phyloP scores from a whole-genome alignment of 2,113 vertebrate genomes.

The Atherinomorus stipes region DNA sequence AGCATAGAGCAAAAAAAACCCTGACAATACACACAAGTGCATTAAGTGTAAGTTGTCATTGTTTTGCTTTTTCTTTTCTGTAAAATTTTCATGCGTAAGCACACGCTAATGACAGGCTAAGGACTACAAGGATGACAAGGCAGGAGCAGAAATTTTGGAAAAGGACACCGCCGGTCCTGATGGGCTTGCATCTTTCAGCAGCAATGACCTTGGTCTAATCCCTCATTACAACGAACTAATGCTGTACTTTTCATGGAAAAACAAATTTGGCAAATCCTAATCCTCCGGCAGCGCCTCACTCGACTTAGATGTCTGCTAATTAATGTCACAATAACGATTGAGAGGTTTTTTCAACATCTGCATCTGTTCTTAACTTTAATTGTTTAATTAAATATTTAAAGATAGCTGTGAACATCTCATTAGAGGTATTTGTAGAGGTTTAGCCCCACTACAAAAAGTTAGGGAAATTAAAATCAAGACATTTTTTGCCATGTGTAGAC shows the following conservation, averaged over 20 bases:
- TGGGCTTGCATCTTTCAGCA: constrained; percentile 59
- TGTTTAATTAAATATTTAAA: constrained; percentile 35
- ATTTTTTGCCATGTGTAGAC: not conserved
- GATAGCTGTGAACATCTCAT: constrained; percentile 16
- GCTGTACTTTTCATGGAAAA: constrained; percentile 56
- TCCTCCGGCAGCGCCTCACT: constrained; percentile 49
- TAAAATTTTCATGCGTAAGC: constrained; percentile 28
- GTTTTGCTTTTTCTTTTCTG: constrained; percentile 17
- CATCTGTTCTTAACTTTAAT: constrained; percentile 30
- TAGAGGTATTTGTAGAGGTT: constrained; percentile 15
- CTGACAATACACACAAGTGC: constrained; percentile 15
- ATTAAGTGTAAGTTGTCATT: constrained; percentile 12
- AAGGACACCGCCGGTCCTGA: constrained; percentile 55
- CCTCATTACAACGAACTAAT: constrained; percentile 70
- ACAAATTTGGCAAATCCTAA: constrained; percentile 60
- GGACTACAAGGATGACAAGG: constrained; percentile 37
- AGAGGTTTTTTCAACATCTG: constrained; percentile 64
- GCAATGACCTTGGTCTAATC: constrained; percentile 82
- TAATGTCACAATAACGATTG: constrained; percentile 56
- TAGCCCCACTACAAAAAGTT: constrained; percentile 3
- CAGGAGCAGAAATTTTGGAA: constrained; percentile 36
- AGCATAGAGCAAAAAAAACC: constrained; percentile 42
- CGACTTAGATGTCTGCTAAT: constrained; percentile 54
- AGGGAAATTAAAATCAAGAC: constrained; percentile 10
- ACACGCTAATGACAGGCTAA: constrained; percentile 17